phyloP scores from a whole-genome alignment of 2,888 invertebrate genomes.

The Chrysodeixis includens region DNA sequence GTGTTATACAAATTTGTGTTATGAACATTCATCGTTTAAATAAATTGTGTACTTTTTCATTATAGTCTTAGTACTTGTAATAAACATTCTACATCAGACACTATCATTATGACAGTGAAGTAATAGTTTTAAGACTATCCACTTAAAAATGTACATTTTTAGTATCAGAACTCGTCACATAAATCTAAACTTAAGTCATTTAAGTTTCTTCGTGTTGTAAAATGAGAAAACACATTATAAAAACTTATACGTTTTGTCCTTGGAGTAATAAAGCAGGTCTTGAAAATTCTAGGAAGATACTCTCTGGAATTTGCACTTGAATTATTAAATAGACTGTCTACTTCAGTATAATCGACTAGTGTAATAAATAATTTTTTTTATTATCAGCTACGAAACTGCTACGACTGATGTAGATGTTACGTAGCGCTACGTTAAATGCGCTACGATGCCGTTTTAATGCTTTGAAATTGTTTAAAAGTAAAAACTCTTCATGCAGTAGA shows the following conservation, averaged over 20 bases:
- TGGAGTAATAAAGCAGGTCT: constrained; percentile 66
- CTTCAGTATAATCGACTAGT: no score
- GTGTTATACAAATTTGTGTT: no score
- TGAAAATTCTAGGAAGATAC: constrained; percentile 55
- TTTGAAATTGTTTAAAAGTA: no score
- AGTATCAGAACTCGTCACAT: constrained; percentile 64
- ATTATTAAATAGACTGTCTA: background rate
- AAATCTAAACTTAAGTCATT: constrained; percentile 61
- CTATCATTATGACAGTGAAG: background rate
- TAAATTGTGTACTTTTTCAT: no score
- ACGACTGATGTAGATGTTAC: constrained; percentile 15
- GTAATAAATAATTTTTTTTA: no score
- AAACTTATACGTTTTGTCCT: constrained; percentile 71
- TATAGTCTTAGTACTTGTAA: no score
- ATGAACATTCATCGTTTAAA: no score
- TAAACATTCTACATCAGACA: background rate
- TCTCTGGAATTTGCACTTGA: background rate
- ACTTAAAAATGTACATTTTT: constrained; percentile 37
- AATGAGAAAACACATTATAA: constrained; percentile 62
- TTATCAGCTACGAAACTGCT: constrained; percentile 27
- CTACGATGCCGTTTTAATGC: background rate
- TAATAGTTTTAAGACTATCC: constrained; percentile 16
- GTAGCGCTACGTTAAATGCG: constrained; percentile 26
- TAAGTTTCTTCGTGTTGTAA: constrained; percentile 61
- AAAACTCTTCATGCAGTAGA: no score